Evolutionary conservation across 2,888 invertebrate genomes (phyloP), one percentile per base, ranked within the genome.

Genomic region (Leucania comma): DNA sequence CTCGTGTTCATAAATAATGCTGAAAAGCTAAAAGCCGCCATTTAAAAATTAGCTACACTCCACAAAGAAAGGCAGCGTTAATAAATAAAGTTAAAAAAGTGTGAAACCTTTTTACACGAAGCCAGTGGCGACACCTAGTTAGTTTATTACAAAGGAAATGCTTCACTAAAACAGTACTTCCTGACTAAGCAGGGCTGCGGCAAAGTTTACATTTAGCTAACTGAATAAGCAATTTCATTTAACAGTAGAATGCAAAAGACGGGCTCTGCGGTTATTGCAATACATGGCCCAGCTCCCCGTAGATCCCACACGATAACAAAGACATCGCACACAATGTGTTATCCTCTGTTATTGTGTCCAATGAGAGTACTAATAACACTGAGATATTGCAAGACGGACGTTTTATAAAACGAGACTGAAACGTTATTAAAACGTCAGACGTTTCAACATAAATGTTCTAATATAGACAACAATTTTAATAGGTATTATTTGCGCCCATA

Each of bases 151-250:
- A 80, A 81, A 72, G 78, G 72, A 80, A 81, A 81, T 81, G 46
- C 68, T 77, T 81, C 54, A 73, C 78, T 78, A 78, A 74, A 78
- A 78, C 79, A 78, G 68, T 71, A 68, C 68, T 75, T 80, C 81
- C 81, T 70, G 60, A 57, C 72, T 72, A 59, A 68, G 51, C 73
- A 78, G 62, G 57, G 72, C 64, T 72, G 75, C 63, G 66, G 78
- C 51, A 26, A 77, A 62, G 72, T 82, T 78, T 81, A 84, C 78
- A 86, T 81, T 83, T 68, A 81, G 75, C 80, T 81, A 80, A 78
- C 80, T 80, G 69, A 80, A 80, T 72, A 84, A 81, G 83, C 83
- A 81, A 85, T 87, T 86, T 85, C 76, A 86, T 86, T 88, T 86
- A 80, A 85, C 78, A 73, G 69, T 78, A 82, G 80, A 80, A 84